These are phyloP conservation scores for Panthera tigris DNA, from an alignment of 2,113 vertebrate genomes.

Conservation along the genomic window DNA sequence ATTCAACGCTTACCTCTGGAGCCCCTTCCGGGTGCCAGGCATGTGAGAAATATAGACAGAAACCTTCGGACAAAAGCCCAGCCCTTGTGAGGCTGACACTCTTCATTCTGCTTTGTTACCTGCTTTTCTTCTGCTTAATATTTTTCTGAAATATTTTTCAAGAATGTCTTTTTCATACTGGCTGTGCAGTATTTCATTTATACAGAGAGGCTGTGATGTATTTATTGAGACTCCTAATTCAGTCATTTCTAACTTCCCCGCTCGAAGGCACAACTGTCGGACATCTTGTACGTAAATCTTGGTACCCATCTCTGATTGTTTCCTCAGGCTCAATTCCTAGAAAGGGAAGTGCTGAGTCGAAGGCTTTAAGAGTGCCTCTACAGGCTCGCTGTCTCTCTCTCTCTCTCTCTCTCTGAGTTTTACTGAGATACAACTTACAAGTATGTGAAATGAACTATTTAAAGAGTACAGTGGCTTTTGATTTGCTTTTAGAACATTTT, in stretches of 20 bases:
- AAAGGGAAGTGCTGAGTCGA: not conserved
- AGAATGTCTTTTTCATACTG: not conserved
- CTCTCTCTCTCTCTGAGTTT: not conserved
- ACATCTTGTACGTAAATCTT: not conserved
- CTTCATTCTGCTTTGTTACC: not conserved
- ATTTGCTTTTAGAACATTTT: not conserved
- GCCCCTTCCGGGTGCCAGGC: not conserved
- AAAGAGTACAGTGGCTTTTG: not conserved
- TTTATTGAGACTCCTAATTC: not conserved
- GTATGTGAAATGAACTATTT: not conserved
- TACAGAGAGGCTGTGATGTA: not conserved
- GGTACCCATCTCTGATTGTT: not conserved
- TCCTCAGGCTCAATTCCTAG: not conserved
- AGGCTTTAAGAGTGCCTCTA: not conserved
- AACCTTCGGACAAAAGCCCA: not conserved
- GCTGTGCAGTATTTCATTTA: not conserved
- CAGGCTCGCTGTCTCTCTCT: too few relatives aligned
- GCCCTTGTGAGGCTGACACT: not conserved
- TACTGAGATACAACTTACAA: not conserved
- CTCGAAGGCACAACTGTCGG: not conserved
- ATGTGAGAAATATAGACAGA: accelerated
- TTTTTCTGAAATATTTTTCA: not conserved
- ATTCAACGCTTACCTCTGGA: accelerated
- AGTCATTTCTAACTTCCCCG: not conserved
- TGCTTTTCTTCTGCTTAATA: not conserved